These are phyloP conservation scores for Illadopsis cleaveri DNA, from an alignment of 2,113 vertebrate genomes.

Conservation along the genomic window DNA sequence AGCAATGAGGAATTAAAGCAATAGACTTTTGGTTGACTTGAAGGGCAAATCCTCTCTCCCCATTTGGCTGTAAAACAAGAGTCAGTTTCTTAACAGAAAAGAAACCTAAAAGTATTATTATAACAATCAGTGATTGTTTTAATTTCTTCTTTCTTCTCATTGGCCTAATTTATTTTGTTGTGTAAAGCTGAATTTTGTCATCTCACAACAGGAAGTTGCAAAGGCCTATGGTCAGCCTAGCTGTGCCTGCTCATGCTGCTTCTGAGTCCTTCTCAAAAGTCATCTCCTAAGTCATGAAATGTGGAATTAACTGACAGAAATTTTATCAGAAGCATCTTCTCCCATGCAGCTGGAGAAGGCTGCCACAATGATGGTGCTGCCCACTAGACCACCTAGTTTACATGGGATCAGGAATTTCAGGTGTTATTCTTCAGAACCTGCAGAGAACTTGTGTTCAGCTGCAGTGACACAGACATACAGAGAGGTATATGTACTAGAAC, in stretches of 20 bases:
- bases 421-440: neutral
- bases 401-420: neutral
- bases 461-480: neutral
- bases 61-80: neutral
- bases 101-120: neutral
- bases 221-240: neutral
- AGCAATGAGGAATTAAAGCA: slow-evolving; percentile 46
- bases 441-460: neutral
- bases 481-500: too few relatives aligned
- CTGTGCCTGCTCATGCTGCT: neutral
- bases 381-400: neutral
- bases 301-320: neutral
- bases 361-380: neutral
- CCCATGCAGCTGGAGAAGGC: neutral
- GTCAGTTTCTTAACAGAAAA: neutral
- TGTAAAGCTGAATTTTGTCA: neutral
- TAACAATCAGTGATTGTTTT: neutral
- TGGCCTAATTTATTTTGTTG: neutral
- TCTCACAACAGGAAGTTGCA: neutral
- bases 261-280: neutral
- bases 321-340: neutral
- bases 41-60: slow-evolving; percentile 42
- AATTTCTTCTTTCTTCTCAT: neutral
- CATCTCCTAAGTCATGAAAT: neutral
- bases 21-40: slow-evolving; percentile 45